A percentile compares a stretch with the other conserved stretches of the same genome.
phyloP scores from a whole-genome alignment of 2,888 invertebrate genomes.

The Cheilosia vulpina region DNA sequence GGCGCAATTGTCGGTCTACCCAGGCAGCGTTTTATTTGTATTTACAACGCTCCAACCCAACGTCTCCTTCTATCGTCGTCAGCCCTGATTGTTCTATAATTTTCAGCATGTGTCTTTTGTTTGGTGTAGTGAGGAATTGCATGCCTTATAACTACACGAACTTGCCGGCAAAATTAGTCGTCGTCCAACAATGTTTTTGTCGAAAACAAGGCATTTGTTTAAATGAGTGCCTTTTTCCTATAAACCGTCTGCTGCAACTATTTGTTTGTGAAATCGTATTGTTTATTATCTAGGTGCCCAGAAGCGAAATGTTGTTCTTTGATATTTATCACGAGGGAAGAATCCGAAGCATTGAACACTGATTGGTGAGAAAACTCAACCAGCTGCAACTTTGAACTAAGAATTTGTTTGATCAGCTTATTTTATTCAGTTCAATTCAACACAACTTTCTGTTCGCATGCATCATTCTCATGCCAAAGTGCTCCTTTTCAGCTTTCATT shows the following conservation, averaged over 20 bases:
- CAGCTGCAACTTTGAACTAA: not conserved
- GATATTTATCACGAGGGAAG: constrained; percentile 36
- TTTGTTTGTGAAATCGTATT: constrained; percentile 11
- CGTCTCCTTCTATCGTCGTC: no score
- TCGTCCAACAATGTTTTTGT: no score
- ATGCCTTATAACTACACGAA: no score
- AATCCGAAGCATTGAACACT: constrained; percentile 14
- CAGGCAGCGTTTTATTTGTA: no score
- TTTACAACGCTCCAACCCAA: no score
- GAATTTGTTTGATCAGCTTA: not conserved
- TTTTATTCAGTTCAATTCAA: no score
- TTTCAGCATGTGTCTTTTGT: no score
- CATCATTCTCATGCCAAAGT: not conserved
- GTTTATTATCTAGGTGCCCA: constrained; percentile 1
- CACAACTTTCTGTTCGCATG: not conserved
- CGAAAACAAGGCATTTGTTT: not conserved
- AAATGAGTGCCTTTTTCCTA: not conserved
- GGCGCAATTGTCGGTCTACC: no score
- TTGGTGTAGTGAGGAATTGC: no score
- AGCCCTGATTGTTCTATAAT: no score
- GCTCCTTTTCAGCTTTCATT: not conserved
- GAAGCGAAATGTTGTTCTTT: constrained; percentile 23
- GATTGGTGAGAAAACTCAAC: constrained; percentile 18
- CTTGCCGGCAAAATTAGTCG: no score
- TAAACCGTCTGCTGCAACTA: constrained; percentile 1